Conservation (phyloP, 2,113 vertebrate species). For the Mus musculus region GRCm39 chr4:67408001-67408500, state of each 20-base stretch:
- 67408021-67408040: not conserved
- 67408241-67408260: slow-evolving; percentile 6
- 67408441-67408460: not conserved
- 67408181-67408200: not conserved
- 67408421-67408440: not conserved
- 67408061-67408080: not conserved
- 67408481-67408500: not conserved
- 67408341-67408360: not conserved
- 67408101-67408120: not conserved
- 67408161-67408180: not conserved
- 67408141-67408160: not conserved
- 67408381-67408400: slow-evolving; percentile 11
- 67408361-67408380: not conserved
- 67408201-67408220: not conserved
- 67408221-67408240: not conserved
- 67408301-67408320: not conserved
- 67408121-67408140: not conserved
- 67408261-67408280: not conserved
- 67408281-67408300: not conserved
- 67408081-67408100: not conserved
- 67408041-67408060: not conserved
- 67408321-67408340: not conserved
- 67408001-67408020: too few species aligned
- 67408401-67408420: not conserved
- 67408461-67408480: not conserved